phyloP scores from a whole-genome alignment of 2,797 vertebrate species.

The Bradypus variegatus region DNA sequence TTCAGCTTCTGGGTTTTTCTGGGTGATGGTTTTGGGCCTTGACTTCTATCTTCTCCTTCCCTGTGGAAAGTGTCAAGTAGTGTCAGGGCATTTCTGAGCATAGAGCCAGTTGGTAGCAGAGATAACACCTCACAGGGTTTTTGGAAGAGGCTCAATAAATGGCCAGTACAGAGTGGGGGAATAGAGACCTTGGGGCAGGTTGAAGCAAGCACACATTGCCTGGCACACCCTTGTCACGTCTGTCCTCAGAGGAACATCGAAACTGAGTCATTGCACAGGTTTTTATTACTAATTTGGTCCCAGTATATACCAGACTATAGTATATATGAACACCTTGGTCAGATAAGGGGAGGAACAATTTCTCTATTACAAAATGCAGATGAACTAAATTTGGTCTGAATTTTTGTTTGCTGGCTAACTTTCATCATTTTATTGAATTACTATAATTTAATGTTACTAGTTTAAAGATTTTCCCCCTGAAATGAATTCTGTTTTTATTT shows the following conservation, averaged over 20 bases:
- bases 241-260: not conserved
- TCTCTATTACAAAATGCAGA: slow-evolving; percentile 26
- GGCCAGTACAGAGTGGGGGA: not conserved
- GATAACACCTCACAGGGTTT: not conserved
- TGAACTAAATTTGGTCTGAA: slow-evolving; percentile 15
- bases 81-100: not conserved
- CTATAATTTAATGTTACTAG: slow-evolving; percentile 57
- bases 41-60: not conserved
- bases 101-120: not conserved
- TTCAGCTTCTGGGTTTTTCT: not conserved
- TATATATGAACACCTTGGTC: not conserved
- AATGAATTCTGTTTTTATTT: slow-evolving; percentile 39
- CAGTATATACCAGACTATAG: no score
- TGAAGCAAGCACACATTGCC: not conserved
- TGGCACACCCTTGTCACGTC: not conserved
- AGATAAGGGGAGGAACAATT: slow-evolving; percentile 4
- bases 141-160: not conserved
- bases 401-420: slow-evolving; percentile 43
- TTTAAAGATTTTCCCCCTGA: slow-evolving; percentile 34
- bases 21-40: not conserved
- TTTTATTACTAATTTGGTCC: not conserved
- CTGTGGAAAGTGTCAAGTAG: not conserved
- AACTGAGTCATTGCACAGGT: not conserved
- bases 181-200: not conserved
- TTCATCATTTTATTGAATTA: slow-evolving; percentile 59